Evolutionary conservation across 2,113 vertebrate species (phyloP).

Genomic region (Megaleporinus macrocephalus): DNA sequence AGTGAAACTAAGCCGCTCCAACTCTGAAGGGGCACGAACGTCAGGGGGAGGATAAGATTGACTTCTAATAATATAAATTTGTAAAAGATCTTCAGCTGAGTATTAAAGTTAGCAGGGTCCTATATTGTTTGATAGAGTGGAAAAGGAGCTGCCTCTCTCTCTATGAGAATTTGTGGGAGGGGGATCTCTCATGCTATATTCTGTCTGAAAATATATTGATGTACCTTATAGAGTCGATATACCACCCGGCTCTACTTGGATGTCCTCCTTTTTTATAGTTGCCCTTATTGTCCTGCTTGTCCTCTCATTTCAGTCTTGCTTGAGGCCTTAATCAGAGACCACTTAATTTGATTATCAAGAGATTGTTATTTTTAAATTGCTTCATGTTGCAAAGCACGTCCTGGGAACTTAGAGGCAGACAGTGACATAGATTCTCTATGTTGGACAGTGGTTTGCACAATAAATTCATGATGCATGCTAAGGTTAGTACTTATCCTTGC

Average conservation of each 20-base stretch:
- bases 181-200: too few relatives aligned
- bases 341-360: slow-evolving; percentile 30
- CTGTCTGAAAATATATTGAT: too few relatives aligned
- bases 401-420: background rate
- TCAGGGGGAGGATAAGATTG: too few relatives aligned
- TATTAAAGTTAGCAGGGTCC: too few relatives aligned
- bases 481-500: background rate
- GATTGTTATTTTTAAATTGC: slow-evolving; percentile 30
- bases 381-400: background rate
- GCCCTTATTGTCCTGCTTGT: slow-evolving; percentile 31
- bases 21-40: too few relatives aligned
- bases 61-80: too few relatives aligned
- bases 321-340: slow-evolving; percentile 29
- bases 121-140: too few relatives aligned
- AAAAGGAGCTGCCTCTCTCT: too few relatives aligned
- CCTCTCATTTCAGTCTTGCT: slow-evolving; percentile 12
- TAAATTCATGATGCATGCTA: background rate
- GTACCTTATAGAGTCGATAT: too few relatives aligned
- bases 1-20: too few relatives aligned
- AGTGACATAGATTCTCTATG: slow-evolving; percentile 31
- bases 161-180: too few relatives aligned
- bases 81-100: too few relatives aligned
- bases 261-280: background rate
- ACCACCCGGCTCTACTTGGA: background rate
- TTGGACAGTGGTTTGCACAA: background rate